Base-by-base conservation (phyloP, 1,140 invertebrate species). In the Tetraneura akinire region DNA sequence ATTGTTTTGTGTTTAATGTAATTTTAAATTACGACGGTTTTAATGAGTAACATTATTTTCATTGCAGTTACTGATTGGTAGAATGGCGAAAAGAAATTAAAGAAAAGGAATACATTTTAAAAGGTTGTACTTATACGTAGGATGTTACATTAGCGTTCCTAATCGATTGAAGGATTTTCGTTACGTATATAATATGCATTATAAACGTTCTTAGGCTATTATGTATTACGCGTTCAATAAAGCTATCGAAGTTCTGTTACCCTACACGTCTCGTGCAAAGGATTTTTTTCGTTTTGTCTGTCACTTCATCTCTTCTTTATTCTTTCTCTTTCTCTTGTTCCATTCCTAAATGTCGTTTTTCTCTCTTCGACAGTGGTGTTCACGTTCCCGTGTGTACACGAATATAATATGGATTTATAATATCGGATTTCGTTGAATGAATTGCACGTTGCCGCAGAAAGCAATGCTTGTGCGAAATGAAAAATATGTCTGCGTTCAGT, bases 371-470 rank as follows among this genome's bases (percentile, higher is more conserved):
- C n/a, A 6, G 32, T 14, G 1, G 21, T 32, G 23, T 62, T 16
- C 57, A 8, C 3, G 57, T 62, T 29, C 51, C 16, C 68, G 26
- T 16, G 32, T 73, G 16, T 32, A 37, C 32, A 37, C 32, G 32
- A 3, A 37, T 37, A 37, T 37, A 37, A 37, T 37, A 37, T 37
- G 8, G 8, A 37, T 37, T 4, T 37, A 37, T 57, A 23, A 76
- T 76, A 76, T 76, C n/a, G 14, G 71, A 42, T 76, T 57, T 76
- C 11, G 37, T 4, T n/a, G 62, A 66, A 68, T 45, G 64, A 68
- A 57, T 76, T 42, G n/a, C 64, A 21, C 21, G 16, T 14, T 9
- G 42, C 16, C n/a, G 1, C n/a, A 14, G 26, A 62, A n/a, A 45
- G 18, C 32, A 68, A 68, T 68, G 37, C 13, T 23, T 13, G 1